Percentiles rank a stretch among this genome's conserved stretches.
phyloP scores from a whole-genome alignment of 2,888 invertebrate genomes.

The Drosophila mimica region DNA sequence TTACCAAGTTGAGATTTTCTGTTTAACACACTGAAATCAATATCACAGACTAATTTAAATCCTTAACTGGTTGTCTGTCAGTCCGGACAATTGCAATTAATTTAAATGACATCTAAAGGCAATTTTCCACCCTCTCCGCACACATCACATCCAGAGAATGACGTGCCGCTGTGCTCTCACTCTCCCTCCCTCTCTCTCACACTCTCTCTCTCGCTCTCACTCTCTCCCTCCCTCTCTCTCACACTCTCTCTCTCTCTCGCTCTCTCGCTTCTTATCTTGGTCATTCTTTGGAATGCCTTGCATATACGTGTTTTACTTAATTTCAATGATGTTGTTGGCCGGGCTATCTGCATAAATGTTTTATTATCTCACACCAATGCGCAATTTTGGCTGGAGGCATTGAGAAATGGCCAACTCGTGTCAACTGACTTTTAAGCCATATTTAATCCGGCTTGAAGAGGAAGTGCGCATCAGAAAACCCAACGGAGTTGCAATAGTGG shows the following conservation, averaged over 20 bases:
- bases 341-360: conserved; percentile 75
- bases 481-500: conserved; percentile 16
- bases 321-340: conserved; percentile 70
- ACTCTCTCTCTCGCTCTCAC: neutral
- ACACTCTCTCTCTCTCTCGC: neutral
- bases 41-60: conserved; percentile 26
- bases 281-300: conserved; percentile 34
- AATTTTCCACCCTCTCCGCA: conserved; percentile 29
- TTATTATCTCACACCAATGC: conserved; percentile 74
- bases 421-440: conserved; percentile 80
- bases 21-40: conserved; percentile 17
- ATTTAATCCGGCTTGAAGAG: conserved; percentile 72
- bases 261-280: neutral
- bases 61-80: conserved; percentile 17
- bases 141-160: conserved; percentile 10
- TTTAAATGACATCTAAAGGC: conserved; percentile 69
- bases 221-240: neutral
- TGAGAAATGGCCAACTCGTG: conserved; percentile 77
- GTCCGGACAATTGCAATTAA: conserved; percentile 55
- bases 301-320: conserved; percentile 68
- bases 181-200: neutral
- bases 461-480: conserved; percentile 63
- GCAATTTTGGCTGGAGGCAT: conserved; percentile 57
- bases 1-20: conserved; percentile 3
- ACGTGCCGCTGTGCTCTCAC: neutral